Percentiles rank a stretch among this genome's conserved stretches.
Evolutionary conservation across 2,797 vertebrate species (phyloP).

Genomic region (Erithacus rubecula): DNA sequence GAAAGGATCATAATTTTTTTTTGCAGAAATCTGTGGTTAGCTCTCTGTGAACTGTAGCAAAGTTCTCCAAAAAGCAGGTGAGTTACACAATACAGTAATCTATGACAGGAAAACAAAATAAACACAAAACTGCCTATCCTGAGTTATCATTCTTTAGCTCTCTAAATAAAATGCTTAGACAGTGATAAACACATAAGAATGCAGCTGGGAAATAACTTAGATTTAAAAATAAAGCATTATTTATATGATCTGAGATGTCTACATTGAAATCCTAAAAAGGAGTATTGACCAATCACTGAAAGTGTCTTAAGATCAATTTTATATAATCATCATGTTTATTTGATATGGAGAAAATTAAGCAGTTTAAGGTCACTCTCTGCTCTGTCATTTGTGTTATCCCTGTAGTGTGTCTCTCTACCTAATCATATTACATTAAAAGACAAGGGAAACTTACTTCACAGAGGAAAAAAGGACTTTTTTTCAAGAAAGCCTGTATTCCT

Average conservation of each 20-base stretch:
- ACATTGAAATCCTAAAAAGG: not conserved
- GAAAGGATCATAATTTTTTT: not conserved
- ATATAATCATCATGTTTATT: not conserved
- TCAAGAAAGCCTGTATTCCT: not conserved
- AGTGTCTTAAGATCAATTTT: not conserved
- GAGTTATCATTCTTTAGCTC: not conserved
- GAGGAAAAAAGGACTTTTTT: not conserved
- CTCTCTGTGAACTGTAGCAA: not conserved
- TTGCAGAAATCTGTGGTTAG: not conserved
- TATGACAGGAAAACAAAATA: not conserved
- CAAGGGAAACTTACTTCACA: not conserved
- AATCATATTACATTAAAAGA: not conserved
- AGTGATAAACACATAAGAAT: not conserved
- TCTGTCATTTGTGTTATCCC: not conserved
- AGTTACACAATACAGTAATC: not conserved
- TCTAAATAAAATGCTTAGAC: not conserved
- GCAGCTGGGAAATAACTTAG: not conserved
- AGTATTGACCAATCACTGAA: not conserved
- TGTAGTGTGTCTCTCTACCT: not conserved
- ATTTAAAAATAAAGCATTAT: constrained; percentile 11
- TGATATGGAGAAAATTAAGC: not conserved
- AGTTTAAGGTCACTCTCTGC: not conserved
- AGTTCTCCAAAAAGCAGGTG: not conserved
- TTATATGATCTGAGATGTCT: not conserved
- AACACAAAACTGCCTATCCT: not conserved